Evolutionary conservation across 1,140 invertebrate genomes (phyloP).

Genomic region (Drosophila azteca): DNA sequence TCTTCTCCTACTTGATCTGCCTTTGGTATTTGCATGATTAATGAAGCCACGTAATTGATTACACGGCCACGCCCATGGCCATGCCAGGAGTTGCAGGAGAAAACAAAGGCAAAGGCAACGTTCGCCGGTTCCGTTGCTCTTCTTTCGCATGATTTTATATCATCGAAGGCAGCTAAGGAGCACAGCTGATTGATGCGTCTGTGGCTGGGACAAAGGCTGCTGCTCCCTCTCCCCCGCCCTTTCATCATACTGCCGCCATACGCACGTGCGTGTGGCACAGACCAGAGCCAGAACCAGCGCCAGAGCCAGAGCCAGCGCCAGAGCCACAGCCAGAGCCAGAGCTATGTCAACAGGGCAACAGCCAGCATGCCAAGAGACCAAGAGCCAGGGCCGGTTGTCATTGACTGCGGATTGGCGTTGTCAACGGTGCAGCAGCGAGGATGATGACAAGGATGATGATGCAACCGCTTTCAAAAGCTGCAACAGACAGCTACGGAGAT

Average conservation of each 20-base stretch:
- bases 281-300: neutral
- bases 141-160: conserved; percentile 50
- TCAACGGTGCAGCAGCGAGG: conserved; percentile 57
- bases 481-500: conserved; percentile 26
- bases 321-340: neutral
- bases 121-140: neutral
- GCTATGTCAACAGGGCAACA: neutral
- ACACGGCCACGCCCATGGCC: conserved; percentile 66
- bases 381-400: conserved; percentile 38
- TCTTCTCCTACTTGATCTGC: conserved; percentile 21
- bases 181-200: conserved; percentile 73
- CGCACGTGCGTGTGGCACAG: too few species aligned
- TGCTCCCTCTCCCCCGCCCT: conserved; percentile 5
- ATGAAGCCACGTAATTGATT: conserved; percentile 79
- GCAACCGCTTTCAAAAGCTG: conserved; percentile 58
- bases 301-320: too few species aligned
- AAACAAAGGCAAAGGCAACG: conserved; percentile 10
- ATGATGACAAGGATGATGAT: conserved; percentile 56
- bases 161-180: conserved; percentile 54
- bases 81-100: conserved; percentile 6
- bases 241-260: neutral
- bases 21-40: conserved; percentile 76
- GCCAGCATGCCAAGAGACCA: conserved; percentile 1
- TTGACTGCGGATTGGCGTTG: conserved; percentile 62
- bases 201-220: conserved; percentile 47